These are phyloP conservation scores for Miltochrista miniata DNA, from an alignment of 2,888 invertebrate species.

Conservation along the genomic window DNA sequence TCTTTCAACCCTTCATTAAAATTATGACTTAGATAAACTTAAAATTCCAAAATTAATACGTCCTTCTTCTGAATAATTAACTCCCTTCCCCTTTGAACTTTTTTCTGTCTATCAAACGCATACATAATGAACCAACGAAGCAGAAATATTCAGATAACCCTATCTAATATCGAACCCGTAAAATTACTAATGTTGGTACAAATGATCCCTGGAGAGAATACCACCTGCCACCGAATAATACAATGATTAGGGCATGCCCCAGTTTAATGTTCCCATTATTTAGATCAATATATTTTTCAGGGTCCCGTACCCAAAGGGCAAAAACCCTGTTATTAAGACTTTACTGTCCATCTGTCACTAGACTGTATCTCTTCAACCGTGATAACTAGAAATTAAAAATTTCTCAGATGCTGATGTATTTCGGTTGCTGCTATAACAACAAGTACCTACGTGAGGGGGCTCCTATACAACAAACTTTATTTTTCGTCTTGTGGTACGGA, in stretches of 20 bases:
- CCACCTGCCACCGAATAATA: constrained; percentile 69
- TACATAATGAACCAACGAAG: constrained; percentile 7
- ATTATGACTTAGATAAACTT: background rate
- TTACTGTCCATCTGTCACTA: too few species aligned
- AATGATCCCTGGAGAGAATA: constrained; percentile 53
- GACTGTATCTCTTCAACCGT: too few species aligned
- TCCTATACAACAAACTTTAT: too few species aligned
- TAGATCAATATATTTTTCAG: constrained; percentile 40
- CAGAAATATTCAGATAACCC: constrained; percentile 35
- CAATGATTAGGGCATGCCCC: constrained; percentile 51
- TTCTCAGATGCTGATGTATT: too few species aligned
- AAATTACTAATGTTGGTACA: constrained; percentile 68
- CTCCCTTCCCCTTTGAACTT: constrained; percentile 2
- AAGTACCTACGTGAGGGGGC: too few species aligned
- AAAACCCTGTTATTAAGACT: too few species aligned
- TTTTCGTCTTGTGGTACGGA: too few species aligned
- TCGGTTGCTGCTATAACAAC: too few species aligned
- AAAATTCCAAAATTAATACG: background rate
- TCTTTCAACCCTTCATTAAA: too few species aligned
- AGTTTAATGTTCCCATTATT: constrained; percentile 39
- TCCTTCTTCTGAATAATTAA: background rate
- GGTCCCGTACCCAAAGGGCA: too few species aligned
- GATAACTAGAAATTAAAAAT: too few species aligned
- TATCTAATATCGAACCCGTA: constrained; percentile 50
- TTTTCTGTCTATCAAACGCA: constrained; percentile 1